Base-by-base conservation (phyloP, 2,797 vertebrate species). In the Kryptolebias ocellatus region DNA sequence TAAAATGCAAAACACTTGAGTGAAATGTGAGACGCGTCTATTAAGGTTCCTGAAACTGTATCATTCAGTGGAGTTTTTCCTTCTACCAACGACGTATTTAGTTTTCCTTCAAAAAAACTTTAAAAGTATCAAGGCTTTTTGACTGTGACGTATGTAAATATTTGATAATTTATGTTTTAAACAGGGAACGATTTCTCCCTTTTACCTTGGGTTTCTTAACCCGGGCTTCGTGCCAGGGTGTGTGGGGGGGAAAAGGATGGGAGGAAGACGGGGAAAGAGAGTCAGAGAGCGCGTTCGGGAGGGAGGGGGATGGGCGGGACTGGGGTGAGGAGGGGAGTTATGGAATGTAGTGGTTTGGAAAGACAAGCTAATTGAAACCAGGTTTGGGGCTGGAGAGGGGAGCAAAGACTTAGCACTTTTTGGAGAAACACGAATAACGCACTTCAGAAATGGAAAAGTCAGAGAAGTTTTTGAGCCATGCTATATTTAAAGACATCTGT, bases 331-430 rank as follows among this genome's bases (percentile, higher is more conserved):
- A 86, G 83, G 91, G 90, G 92, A 90, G 91, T 89, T 87, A 92
- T 93, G 87, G 87, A 93, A 95, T 95, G 94, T 91, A 90, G 89
- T 93, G 94, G 95, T 95, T 96, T 95, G 94, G 94, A 94, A 94
- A 94, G 90, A 94, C 92, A 92, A 92, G 81, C 93, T 95, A 95
- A 95, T 95, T 95, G 93, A 93, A 94, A 93, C 92, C 94, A 95
- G 93, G 92, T 93, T 92, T 91, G 82, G 90, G 90, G 89, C 83
- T 72, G 87, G 72, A 83, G 68, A 78, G 85, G 79, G 77, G 65
- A 83, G 72, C 57, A 60, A 76, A 88, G 84, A 74, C 73, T 88
- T 91, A 66, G 74, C 83, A 83, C 81, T 76, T 84, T 89, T 24
- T 62, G 27, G 69, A 70, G 82, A 83, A 78, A 76, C 31, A 78